phyloP scores from a whole-genome alignment of 2,888 invertebrate species.

The Agonopterix subpropinquella region DNA sequence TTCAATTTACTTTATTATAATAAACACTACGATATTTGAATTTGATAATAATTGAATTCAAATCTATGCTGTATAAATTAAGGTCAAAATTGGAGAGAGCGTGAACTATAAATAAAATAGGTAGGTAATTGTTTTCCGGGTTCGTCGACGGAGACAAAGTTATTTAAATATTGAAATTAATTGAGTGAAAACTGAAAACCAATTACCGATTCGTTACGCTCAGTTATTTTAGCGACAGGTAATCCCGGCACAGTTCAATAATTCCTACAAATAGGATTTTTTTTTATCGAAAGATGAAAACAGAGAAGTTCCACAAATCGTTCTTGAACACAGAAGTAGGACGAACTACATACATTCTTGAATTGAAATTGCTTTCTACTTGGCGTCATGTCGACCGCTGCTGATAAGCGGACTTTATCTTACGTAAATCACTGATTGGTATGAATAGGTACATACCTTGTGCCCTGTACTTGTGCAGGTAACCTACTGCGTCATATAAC shows the following conservation, averaged over 20 bases:
- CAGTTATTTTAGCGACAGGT: slow-evolving; percentile 2
- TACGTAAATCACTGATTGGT: slow-evolving; percentile 50
- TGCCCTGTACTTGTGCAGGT: too few relatives aligned
- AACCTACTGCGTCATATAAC: too few relatives aligned
- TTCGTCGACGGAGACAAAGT: slow-evolving; percentile 5
- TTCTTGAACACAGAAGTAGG: slow-evolving; percentile 25
- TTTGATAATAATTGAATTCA: too few relatives aligned
- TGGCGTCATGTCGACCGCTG: slow-evolving; percentile 37
- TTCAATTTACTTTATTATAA: too few relatives aligned
- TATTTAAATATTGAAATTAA: slow-evolving; percentile 23
- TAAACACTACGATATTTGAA: too few relatives aligned
- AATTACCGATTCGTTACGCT: slow-evolving; percentile 28
- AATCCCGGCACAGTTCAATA: background rate
- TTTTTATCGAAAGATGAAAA: slow-evolving; percentile 42
- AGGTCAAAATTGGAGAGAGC: too few relatives aligned
- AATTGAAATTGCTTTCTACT: slow-evolving; percentile 57
- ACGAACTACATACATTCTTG: too few relatives aligned
- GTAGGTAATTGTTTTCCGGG: slow-evolving; percentile 1
- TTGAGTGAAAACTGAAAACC: slow-evolving; percentile 27
- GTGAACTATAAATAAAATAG: background rate
- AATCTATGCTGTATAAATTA: too few relatives aligned
- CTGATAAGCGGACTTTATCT: slow-evolving; percentile 54
- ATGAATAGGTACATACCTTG: slow-evolving; percentile 16
- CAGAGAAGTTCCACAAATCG: slow-evolving; percentile 48
- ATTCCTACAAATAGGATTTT: slow-evolving; percentile 9